phyloP scores from a whole-genome alignment of 2,113 vertebrate species.

The Brienomyrus brachyistius region DNA sequence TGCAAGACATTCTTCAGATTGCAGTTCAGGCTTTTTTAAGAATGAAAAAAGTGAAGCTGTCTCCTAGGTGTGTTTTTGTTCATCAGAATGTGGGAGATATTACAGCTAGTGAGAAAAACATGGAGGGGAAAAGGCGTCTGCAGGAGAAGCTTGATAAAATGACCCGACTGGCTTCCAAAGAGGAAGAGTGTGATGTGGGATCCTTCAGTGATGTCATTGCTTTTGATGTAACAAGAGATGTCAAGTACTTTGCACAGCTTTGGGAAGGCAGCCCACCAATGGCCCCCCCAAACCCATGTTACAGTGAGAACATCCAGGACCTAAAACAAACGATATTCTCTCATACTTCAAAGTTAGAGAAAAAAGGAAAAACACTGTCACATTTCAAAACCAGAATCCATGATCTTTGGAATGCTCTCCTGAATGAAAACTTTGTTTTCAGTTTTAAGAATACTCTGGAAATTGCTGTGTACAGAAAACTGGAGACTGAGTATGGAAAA shows the following conservation, averaged over 20 bases:
- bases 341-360: not conserved
- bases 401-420: slow-evolving; percentile 42
- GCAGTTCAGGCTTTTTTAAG: slow-evolving; percentile 55
- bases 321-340: slow-evolving; percentile 25
- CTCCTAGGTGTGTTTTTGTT: too few species aligned
- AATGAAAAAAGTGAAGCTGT: slow-evolving; percentile 54
- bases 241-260: slow-evolving; percentile 40
- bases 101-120: too few species aligned
- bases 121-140: too few species aligned
- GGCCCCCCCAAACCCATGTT: slow-evolving; percentile 37
- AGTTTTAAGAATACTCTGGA: slow-evolving; percentile 56
- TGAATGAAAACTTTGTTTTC: slow-evolving; percentile 44
- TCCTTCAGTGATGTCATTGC: slow-evolving; percentile 45
- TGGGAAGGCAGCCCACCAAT: slow-evolving; percentile 42
- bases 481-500: slow-evolving; percentile 37
- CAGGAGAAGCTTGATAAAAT: too few species aligned
- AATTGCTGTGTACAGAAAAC: slow-evolving; percentile 41
- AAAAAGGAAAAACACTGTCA: slow-evolving; percentile 31
- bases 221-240: slow-evolving; percentile 35
- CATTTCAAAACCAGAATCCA: slow-evolving; percentile 44
- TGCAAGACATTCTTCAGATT: slow-evolving; percentile 54
- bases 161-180: slow-evolving; percentile 43
- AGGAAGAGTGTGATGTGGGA: slow-evolving; percentile 39
- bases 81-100: too few species aligned
- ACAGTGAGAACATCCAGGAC: slow-evolving; percentile 35